Conservation (phyloP, 2,888 invertebrate genomes). For the Oligia fasciuncula region DNA sequence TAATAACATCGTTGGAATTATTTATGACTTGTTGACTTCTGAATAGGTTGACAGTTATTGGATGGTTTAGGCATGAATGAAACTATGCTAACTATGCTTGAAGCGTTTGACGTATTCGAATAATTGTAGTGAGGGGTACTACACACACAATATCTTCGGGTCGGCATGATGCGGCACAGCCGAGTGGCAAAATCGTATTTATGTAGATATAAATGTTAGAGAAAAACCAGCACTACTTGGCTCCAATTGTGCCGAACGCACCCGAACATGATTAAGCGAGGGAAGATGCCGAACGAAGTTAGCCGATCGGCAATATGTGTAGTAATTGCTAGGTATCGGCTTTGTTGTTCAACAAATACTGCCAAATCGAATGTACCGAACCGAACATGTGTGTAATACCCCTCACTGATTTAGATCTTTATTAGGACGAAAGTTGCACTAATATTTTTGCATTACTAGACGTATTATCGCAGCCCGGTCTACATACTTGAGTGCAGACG, state of each 20-base stretch:
- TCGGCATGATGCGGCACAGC: background rate
- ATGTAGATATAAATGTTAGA: too few relatives aligned
- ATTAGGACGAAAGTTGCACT: background rate
- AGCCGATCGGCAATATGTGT: background rate
- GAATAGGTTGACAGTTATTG: conserved; percentile 47
- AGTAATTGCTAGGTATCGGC: background rate
- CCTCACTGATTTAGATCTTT: background rate
- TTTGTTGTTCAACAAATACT: background rate
- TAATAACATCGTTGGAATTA: conserved; percentile 53
- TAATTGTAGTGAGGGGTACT: too few relatives aligned
- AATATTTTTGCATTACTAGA: conserved; percentile 1
- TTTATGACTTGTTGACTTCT: conserved; percentile 50
- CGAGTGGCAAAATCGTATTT: background rate
- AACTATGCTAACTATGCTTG: conserved; percentile 12
- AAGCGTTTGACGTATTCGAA: background rate
- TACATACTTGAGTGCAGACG: background rate
- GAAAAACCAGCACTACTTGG: too few relatives aligned
- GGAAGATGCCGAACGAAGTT: background rate
- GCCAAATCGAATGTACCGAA: background rate
- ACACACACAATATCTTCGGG: too few relatives aligned
- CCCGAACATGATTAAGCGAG: background rate
- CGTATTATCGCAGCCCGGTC: background rate
- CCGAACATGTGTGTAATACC: background rate
- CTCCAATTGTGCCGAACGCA: background rate
- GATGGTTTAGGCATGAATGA: conserved; percentile 6